Evolutionary conservation across 2,888 invertebrate genomes (phyloP).

Genomic region (Sinodicranocentrus sp.): DNA sequence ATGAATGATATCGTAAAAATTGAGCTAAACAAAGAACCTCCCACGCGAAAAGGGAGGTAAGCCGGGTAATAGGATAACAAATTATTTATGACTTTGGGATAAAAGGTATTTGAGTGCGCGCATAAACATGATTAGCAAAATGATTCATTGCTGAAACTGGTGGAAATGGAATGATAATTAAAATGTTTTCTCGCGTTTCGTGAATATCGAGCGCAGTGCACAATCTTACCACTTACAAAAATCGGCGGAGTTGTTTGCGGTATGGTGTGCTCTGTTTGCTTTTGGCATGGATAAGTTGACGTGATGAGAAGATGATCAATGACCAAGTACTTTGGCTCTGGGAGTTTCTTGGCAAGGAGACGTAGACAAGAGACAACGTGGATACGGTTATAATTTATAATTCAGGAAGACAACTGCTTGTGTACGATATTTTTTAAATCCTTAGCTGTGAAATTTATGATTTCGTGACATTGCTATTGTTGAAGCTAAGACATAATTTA

Average conservation of each 20-base stretch:
- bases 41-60: background rate
- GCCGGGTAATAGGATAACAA: too few relatives aligned
- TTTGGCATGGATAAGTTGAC: constrained; percentile 39
- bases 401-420: constrained; percentile 38
- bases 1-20: too few relatives aligned
- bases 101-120: background rate
- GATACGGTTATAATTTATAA: constrained; percentile 16
- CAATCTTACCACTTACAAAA: too few relatives aligned
- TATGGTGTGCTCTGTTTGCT: constrained; percentile 33
- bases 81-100: too few relatives aligned
- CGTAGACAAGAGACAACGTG: constrained; percentile 34
- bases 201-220: constrained; percentile 26
- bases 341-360: constrained; percentile 36
- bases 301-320: constrained; percentile 48
- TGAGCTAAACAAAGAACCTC: too few relatives aligned
- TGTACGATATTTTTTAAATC: background rate
- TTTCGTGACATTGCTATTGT: constrained; percentile 23
- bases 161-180: constrained; percentile 52
- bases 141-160: constrained; percentile 47
- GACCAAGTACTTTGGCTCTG: constrained; percentile 29
- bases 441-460: constrained; percentile 43
- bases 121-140: constrained; percentile 44
- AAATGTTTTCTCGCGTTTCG: constrained; percentile 45
- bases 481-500: background rate
- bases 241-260: constrained; percentile 29